These are phyloP conservation scores for Eulimnadia texana DNA, from an alignment of 1,140 invertebrate species.

Conservation along the genomic window DNA sequence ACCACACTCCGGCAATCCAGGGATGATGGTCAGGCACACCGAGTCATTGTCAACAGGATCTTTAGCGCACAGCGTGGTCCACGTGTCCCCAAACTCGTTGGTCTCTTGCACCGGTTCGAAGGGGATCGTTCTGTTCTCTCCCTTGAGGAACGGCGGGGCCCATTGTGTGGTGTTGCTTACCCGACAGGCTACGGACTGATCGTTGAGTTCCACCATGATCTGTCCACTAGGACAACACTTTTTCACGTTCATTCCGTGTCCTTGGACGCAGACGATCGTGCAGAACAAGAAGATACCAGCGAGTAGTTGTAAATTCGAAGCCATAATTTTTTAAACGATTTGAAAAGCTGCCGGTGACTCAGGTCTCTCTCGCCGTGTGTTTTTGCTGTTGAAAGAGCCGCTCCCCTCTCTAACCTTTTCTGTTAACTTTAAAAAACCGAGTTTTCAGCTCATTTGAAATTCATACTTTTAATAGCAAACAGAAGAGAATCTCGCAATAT, in stretches of 20 bases:
- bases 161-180: constrained; percentile 25
- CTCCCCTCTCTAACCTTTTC: too few relatives aligned
- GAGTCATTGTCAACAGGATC: not conserved
- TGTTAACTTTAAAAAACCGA: too few relatives aligned
- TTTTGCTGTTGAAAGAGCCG: too few relatives aligned
- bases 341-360: too few relatives aligned
- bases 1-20: constrained; percentile 52
- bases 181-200: constrained; percentile 31
- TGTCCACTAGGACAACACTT: constrained; percentile 62
- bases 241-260: constrained; percentile 31
- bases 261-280: not conserved
- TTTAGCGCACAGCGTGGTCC: not conserved
- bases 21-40: constrained; percentile 33
- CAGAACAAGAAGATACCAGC: not conserved
- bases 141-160: constrained; percentile 42
- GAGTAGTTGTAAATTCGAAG: too few relatives aligned
- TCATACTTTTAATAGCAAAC: too few relatives aligned
- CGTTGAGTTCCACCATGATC: constrained; percentile 42
- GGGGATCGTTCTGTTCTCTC: constrained; percentile 24
- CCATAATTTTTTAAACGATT: too few relatives aligned
- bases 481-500: too few relatives aligned
- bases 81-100: not conserved
- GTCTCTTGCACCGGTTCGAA: constrained; percentile 21
- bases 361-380: too few relatives aligned
- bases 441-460: too few relatives aligned